These are phyloP conservation scores for Molossus molossus DNA, from an alignment of 2,797 vertebrate genomes.

Conservation along the genomic window DNA sequence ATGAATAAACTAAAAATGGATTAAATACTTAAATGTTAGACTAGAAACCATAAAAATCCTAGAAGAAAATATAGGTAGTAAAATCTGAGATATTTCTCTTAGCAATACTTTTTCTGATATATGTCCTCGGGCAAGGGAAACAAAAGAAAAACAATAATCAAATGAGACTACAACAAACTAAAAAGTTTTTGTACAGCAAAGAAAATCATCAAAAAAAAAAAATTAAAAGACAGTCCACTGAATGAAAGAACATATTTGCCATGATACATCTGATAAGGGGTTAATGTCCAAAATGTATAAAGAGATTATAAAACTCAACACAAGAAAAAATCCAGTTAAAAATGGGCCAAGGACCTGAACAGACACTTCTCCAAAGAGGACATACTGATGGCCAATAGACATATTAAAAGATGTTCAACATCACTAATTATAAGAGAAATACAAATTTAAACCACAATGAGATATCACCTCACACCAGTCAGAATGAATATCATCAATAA, in stretches of 20 bases:
- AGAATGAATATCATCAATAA: background rate
- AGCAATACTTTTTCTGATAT: background rate
- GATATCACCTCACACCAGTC: background rate
- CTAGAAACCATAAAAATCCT: background rate
- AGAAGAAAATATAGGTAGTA: background rate
- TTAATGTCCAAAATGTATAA: background rate
- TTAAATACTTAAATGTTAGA: background rate
- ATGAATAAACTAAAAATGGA: background rate
- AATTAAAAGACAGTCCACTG: background rate
- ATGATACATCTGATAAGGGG: background rate
- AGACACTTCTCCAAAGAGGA: background rate
- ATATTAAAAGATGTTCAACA: background rate
- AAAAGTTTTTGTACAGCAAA: background rate
- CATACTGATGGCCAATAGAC: background rate
- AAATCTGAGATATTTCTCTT: background rate
- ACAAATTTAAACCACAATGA: background rate
- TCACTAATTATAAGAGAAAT: background rate
- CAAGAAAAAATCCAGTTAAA: background rate
- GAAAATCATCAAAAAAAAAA: background rate
- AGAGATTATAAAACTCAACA: background rate
- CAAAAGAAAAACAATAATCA: background rate
- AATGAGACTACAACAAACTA: background rate
- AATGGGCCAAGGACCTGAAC: background rate
- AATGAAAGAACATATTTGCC: background rate
- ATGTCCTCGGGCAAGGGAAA: background rate